Evolutionary conservation across 2,888 invertebrate genomes (phyloP).

Genomic region (Apodemia mormo): DNA sequence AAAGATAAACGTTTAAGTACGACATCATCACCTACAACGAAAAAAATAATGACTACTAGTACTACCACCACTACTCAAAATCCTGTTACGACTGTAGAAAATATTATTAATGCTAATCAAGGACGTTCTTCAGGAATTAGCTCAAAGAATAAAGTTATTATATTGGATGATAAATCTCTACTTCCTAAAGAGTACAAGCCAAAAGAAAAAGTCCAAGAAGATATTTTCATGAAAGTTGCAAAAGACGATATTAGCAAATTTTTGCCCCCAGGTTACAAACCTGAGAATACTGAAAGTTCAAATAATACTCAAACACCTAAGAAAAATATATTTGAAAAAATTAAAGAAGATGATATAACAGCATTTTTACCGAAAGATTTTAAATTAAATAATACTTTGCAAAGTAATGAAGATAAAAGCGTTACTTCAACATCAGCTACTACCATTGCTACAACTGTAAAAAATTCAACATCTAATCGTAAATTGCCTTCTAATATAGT

Average conservation of each 20-base stretch:
- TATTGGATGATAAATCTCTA: constrained; percentile 78
- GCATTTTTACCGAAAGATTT: constrained; percentile 84
- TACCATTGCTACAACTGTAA: constrained; percentile 53
- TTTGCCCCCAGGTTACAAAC: constrained; percentile 86
- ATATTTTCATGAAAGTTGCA: constrained; percentile 70
- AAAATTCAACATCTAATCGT: constrained; percentile 42
- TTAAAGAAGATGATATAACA: constrained; percentile 72
- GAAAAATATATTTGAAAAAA: constrained; percentile 52
- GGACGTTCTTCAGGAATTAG: constrained; percentile 77
- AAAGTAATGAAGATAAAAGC: background rate
- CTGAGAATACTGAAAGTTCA: constrained; percentile 52
- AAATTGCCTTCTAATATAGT: constrained; percentile 51
- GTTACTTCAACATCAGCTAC: constrained; percentile 25
- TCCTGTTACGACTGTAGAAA: constrained; percentile 43
- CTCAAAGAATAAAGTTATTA: constrained; percentile 81
- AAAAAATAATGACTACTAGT: constrained; percentile 42
- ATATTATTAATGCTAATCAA: constrained; percentile 64
- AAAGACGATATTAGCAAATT: constrained; percentile 82
- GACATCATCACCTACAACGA: constrained; percentile 51
- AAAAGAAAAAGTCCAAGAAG: constrained; percentile 65
- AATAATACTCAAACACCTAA: constrained; percentile 53
- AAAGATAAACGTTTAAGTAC: constrained; percentile 80
- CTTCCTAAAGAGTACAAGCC: constrained; percentile 80
- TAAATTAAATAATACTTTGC: constrained; percentile 57
- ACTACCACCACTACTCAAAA: constrained; percentile 39